A percentile compares a stretch with the other conserved stretches of the same genome.
Conservation (phyloP, 2,797 vertebrate species). For the Bucorvus abyssinicus region DNA sequence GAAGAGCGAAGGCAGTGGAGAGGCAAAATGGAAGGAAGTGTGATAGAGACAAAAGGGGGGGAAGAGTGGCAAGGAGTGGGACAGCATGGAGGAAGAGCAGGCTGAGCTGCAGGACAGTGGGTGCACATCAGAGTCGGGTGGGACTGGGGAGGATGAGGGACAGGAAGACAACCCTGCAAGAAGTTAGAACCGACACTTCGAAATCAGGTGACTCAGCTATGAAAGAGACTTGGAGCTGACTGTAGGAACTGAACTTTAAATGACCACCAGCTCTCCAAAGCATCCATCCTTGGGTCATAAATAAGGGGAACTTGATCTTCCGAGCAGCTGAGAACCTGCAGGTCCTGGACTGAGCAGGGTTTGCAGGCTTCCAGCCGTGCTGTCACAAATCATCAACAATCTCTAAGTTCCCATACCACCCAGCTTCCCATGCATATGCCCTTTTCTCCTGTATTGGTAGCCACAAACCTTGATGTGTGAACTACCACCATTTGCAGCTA, state of each 20-base stretch:
- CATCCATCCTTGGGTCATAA: not conserved
- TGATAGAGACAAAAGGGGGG: conserved; percentile 14
- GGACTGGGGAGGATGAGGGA: conserved; percentile 25
- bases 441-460: not conserved
- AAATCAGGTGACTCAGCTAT: conserved; percentile 16
- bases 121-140: not conserved
- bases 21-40: conserved; percentile 38
- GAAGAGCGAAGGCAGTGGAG: not conserved
- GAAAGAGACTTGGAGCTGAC: not conserved
- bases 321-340: not conserved
- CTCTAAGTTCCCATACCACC: not conserved
- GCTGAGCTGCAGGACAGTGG: not conserved
- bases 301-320: not conserved
- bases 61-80: not conserved
- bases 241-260: not conserved
- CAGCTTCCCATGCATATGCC: not conserved
- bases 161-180: conserved; percentile 36
- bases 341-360: not conserved
- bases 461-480: not conserved
- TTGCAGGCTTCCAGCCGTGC: not conserved
- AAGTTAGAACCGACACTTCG: conserved; percentile 9
- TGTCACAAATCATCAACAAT: not conserved
- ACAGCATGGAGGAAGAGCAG: not conserved
- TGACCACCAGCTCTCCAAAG: not conserved
- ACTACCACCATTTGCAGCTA: not conserved